Evolutionary conservation across 92 coral and sea anemone genomes (phyloP).

Genomic region (Epizoanthus fatuus): DNA sequence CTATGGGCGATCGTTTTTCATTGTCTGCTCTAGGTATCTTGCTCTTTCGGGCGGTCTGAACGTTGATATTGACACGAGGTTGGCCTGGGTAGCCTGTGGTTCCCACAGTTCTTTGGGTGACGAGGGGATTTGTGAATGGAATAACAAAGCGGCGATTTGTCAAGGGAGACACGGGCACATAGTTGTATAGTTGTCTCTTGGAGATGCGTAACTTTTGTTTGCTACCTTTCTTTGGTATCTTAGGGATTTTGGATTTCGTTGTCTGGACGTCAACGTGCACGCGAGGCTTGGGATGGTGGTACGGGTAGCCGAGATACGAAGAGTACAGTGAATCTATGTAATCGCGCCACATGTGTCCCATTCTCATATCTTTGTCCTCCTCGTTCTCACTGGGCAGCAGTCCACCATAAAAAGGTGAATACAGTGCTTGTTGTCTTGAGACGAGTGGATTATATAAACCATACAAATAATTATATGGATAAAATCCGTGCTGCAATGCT

Average conservation of each 20-base stretch:
- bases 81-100: conserved; percentile 49
- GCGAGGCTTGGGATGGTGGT: conserved; percentile 78
- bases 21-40: conserved; percentile 28
- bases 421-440: conserved; percentile 11
- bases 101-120: conserved; percentile 23
- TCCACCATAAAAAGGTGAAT: conserved; percentile 28
- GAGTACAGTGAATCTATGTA: conserved; percentile 43
- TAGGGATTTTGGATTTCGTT: conserved; percentile 90
- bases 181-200: conserved; percentile 73
- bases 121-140: conserved; percentile 32
- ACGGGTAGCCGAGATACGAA: conserved; percentile 63
- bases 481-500: neutral
- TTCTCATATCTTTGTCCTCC: conserved; percentile 42
- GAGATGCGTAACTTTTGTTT: conserved; percentile 49
- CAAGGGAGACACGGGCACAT: conserved; percentile 65
- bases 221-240: conserved; percentile 38
- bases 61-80: conserved; percentile 57
- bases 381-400: conserved; percentile 35
- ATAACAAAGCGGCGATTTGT: conserved; percentile 47
- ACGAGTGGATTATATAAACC: neutral
- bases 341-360: conserved; percentile 28
- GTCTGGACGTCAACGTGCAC: conserved; percentile 95
- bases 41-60: conserved; percentile 46
- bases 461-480: neutral
- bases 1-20: neutral